Base-by-base conservation (phyloP, 2,797 vertebrate genomes). In the Helicolenus hilgendorfi region DNA sequence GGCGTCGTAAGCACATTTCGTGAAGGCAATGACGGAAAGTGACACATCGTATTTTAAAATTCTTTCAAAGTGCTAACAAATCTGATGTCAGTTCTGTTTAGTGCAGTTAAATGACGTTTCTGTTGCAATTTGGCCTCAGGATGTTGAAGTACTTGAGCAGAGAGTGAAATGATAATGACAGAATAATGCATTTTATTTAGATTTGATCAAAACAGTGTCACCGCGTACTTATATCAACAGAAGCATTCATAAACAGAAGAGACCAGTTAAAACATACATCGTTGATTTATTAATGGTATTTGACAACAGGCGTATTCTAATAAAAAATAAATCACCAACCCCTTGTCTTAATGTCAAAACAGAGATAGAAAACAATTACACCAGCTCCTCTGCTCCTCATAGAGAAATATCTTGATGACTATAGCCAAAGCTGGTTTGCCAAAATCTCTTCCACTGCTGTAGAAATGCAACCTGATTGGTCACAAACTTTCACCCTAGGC, bases 61-160 rank as follows among this genome's bases (percentile, higher is more conserved):
- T 89, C 85, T 78, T 83, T 80, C 77, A 87, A 83, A 91, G 85
- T 26, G 67, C 81, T 56, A 92, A 91, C 85, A 94, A 90, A 92
- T 91, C 81, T 71, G 79, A 49, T 85, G 91, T 92, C 92, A 83
- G 55, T 79, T 90, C 62, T 68, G 18, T 80, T 94, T 91, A 89
- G 88, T 8, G 67, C 70, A 67, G 88, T 83, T 68, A 81, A 91
- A 87, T 85, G 11, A 82, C 22, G 26, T 78, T 90, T 85, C 49
- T 33, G 36, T 60, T 68, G 49, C 65, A 70, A 35, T 77, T 84
- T 81, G 15, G 64, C 56, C n/a, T 15, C 2, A 22, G 68, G 75
- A 72, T 74, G 55, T 74, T 73, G 14, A 77, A 74, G 69, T 73
- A 80, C 33, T 67, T 72, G 1, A 77, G 33, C n/a, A 18, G 26